Base-by-base conservation (phyloP, 1,140 invertebrate genomes). In the Formica selysi region DNA sequence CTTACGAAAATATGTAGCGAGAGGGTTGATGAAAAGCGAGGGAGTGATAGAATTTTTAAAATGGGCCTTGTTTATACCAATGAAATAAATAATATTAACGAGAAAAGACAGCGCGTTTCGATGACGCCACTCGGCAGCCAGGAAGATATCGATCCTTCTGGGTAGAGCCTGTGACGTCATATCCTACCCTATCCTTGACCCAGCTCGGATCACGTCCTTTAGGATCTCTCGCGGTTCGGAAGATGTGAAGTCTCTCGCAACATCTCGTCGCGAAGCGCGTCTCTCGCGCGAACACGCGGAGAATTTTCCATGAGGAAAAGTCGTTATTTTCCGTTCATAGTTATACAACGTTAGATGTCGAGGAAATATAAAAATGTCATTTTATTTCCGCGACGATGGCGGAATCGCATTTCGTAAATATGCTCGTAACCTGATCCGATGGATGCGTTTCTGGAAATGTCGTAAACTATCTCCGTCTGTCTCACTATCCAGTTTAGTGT, bases 141-240 rank as follows among this genome's bases (percentile, higher is more conserved):
- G 88, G 44, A 86, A 87, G 91, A 93, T 94, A 95, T 95, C 93
- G 94, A 95, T 95, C 92, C 79, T 94, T 88, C 65, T 86, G 85
- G 87, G 86, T 85, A 81, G 87, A 87, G 87, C 89, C 91, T 80
- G 90, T 94, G 93, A 94, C 94, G 94, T 95, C 94, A 94, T 89
- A 93, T 94, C 94, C 93, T 94, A 92, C 68, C 88, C 93, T 94
- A 95, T 95, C 94, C 94, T 95, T 95, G 94, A 95, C 94, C 94
- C 92, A 92, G 86, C 90, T 85, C 85, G 85, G 71, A 71, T 79
- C 32, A 76, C 86, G 90, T 93, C 90, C 90, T 92, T 51, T 87
- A 91, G 86, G 68, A 89, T 87, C 79, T 65, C 32, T 65, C 41
- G 54, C 32, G 84, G 4, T 76, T 85, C 80, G 48, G 19, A 38